These are phyloP conservation scores for Diogma glabrata DNA, from an alignment of 2,888 invertebrate species.

Conservation along the genomic window DNA sequence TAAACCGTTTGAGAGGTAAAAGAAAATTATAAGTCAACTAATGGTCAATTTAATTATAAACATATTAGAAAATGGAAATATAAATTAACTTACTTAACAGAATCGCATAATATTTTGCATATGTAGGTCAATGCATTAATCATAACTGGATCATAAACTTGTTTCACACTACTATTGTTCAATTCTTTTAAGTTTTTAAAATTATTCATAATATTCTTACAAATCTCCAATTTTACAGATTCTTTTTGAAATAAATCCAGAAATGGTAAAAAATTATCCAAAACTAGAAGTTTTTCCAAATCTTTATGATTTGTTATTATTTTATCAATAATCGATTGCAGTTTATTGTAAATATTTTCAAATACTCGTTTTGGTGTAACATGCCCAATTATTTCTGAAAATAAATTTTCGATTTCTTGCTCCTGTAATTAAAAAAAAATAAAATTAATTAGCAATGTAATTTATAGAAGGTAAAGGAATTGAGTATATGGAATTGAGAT, in stretches of 20 bases:
- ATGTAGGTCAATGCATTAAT: slow-evolving; percentile 82
- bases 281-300: slow-evolving; percentile 54
- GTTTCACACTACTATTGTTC: slow-evolving; percentile 36
- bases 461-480: no score
- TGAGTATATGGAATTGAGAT: no score
- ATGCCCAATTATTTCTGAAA: slow-evolving; percentile 78
- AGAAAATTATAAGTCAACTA: background rate
- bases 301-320: slow-evolving; percentile 65
- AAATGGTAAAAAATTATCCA: slow-evolving; percentile 85
- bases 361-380: slow-evolving; percentile 63
- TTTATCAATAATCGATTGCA: slow-evolving; percentile 64
- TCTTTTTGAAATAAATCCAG: slow-evolving; percentile 84
- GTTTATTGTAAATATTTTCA: slow-evolving; percentile 66
- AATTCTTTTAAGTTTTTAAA: slow-evolving; percentile 32
- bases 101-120: slow-evolving; percentile 83
- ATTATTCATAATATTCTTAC: slow-evolving; percentile 66
- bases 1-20: background rate
- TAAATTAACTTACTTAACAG: slow-evolving; percentile 60
- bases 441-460: slow-evolving; percentile 9
- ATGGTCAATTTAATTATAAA: background rate
- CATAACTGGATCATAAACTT: slow-evolving; percentile 66
- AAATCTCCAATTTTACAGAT: slow-evolving; percentile 67
- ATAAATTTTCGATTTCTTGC: slow-evolving; percentile 69
- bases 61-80: slow-evolving; percentile 3
- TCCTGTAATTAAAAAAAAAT: slow-evolving; percentile 41